These are phyloP conservation scores for Holothuria leucospilota DNA, from an alignment of 53 echinoderm and acorn worm genomes.

Conservation along the genomic window DNA sequence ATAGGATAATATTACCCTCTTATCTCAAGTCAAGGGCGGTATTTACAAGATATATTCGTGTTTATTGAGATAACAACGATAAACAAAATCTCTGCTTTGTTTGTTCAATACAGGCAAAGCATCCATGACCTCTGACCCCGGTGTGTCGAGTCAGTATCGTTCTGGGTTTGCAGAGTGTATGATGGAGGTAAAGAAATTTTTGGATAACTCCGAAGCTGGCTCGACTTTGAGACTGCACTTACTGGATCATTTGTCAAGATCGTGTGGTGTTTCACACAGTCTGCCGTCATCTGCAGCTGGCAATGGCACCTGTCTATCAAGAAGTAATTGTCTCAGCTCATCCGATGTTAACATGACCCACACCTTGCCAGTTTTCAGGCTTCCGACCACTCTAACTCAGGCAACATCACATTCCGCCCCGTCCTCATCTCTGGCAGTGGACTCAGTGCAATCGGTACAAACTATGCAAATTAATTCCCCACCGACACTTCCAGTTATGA, in stretches of 20 bases:
- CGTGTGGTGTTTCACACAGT: constrained; percentile 47
- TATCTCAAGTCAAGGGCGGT: constrained; percentile 21
- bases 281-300: constrained; percentile 9
- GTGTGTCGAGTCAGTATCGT: constrained; percentile 70
- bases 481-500: constrained; percentile 47
- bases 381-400: constrained; percentile 29
- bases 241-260: constrained; percentile 72
- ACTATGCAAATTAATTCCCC: constrained; percentile 38
- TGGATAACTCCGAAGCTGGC: constrained; percentile 57
- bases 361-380: constrained; percentile 31
- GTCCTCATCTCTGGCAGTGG: constrained; percentile 32
- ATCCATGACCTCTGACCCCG: constrained; percentile 48
- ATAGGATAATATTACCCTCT: constrained; percentile 9
- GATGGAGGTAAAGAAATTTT: constrained; percentile 78
- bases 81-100: neutral
- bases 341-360: constrained; percentile 18
- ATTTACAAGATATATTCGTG: constrained; percentile 18
- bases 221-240: constrained; percentile 61
- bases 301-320: neutral
- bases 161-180: constrained; percentile 86
- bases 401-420: constrained; percentile 39
- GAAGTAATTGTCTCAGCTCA: neutral
- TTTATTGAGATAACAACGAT: neutral
- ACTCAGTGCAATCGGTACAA: constrained; percentile 51
- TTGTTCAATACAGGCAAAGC: constrained; percentile 13